Evolutionary conservation across 1,140 invertebrate genomes (phyloP).

Genomic region (Oryctes rhinoceros): DNA sequence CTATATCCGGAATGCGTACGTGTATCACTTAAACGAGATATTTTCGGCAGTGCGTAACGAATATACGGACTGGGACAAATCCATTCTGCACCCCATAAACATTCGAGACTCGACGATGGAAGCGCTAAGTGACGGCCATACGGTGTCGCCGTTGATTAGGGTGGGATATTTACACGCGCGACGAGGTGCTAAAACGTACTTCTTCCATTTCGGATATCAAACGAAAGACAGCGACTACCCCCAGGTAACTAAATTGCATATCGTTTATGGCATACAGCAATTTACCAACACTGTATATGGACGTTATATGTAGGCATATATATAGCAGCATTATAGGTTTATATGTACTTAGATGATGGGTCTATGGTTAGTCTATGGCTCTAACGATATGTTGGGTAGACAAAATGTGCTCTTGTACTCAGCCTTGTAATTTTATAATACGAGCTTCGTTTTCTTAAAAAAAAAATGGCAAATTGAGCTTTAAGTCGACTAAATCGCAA

Average conservation of each 20-base stretch:
- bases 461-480: no score
- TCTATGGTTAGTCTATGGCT: no score
- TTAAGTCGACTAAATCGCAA: no score
- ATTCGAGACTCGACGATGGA: conserved; percentile 87
- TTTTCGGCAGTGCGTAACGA: conserved; percentile 90
- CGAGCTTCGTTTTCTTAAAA: no score
- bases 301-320: no score
- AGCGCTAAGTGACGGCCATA: conserved; percentile 84
- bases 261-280: background rate
- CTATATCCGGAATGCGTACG: conserved; percentile 85
- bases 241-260: conserved; percentile 64
- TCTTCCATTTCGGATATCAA: conserved; percentile 85
- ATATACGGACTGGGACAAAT: conserved; percentile 92
- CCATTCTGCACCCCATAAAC: conserved; percentile 84
- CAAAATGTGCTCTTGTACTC: no score
- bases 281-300: background rate
- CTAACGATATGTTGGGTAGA: no score
- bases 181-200: conserved; percentile 74
- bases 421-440: no score
- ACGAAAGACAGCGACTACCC: conserved; percentile 77
- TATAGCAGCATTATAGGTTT: no score
- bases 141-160: conserved; percentile 75
- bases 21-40: conserved; percentile 91
- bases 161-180: conserved; percentile 76
- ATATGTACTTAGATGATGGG: no score